Conservation (phyloP, 2,888 invertebrate species). For the Amphipoea oculea region DNA sequence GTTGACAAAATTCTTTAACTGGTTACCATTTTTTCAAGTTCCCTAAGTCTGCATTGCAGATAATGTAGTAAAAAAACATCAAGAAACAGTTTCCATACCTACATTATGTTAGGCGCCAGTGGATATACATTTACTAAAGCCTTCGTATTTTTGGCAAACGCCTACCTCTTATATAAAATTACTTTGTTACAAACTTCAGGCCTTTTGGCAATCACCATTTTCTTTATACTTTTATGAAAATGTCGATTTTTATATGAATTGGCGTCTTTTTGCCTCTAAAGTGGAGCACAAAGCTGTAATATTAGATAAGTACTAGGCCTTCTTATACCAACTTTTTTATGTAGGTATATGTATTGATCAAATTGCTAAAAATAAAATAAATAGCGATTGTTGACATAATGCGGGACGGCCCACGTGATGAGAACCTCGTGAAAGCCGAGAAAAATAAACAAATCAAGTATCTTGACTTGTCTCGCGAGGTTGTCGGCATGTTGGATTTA, state of each 20-base stretch:
- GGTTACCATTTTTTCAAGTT: background rate
- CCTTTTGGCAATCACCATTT: slow-evolving; percentile 30
- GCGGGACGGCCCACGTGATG: no score
- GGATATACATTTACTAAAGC: slow-evolving; percentile 6
- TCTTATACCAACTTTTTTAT: background rate
- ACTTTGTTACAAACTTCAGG: slow-evolving; percentile 38
- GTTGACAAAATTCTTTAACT: no score
- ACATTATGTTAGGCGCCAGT: background rate
- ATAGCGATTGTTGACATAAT: no score
- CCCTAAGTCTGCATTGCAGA: slow-evolving; percentile 37
- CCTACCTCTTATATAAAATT: slow-evolving; percentile 51
- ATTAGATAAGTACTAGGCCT: background rate
- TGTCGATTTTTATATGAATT: slow-evolving; percentile 30
- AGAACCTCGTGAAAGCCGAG: no score
- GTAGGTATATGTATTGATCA: background rate
- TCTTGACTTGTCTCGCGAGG: no score
- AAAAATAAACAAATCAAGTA: no score
- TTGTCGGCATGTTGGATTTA: no score
- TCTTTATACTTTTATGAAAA: slow-evolving; percentile 35
- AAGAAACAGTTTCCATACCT: background rate
- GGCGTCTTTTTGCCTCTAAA: slow-evolving; percentile 1
- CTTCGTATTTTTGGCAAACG: slow-evolving; percentile 46
- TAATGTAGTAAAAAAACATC: slow-evolving; percentile 11
- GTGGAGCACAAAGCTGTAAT: background rate
- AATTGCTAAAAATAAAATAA: background rate